phyloP scores from a whole-genome alignment of 1,140 invertebrate genomes.

The Drosophila tropicalis region DNA sequence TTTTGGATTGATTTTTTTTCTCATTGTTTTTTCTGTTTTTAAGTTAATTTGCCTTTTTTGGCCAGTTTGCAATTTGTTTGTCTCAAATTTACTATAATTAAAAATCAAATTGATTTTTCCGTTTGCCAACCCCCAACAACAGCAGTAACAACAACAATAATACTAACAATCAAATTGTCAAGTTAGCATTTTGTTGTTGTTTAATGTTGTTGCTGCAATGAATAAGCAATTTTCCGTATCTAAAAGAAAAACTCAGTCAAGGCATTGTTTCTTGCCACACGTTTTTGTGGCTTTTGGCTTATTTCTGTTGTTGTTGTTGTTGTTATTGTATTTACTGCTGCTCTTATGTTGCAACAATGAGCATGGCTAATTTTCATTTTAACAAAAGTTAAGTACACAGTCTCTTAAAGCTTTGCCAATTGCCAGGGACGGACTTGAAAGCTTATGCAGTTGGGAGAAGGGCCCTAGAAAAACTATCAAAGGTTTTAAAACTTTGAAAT shows the following conservation, averaged over 20 bases:
- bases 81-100: constrained; percentile 77
- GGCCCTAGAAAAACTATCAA: background rate
- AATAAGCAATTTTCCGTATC: constrained; percentile 76
- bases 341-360: constrained; percentile 74
- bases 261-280: constrained; percentile 75
- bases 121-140: constrained; percentile 43
- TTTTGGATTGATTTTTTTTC: constrained; percentile 27
- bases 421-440: background rate
- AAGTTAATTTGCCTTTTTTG: constrained; percentile 70
- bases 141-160: constrained; percentile 29
- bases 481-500: too few species aligned
- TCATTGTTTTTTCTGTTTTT: constrained; percentile 12
- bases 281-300: constrained; percentile 54
- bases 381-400: constrained; percentile 73
- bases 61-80: constrained; percentile 68
- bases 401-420: constrained; percentile 52
- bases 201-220: constrained; percentile 61
- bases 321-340: constrained; percentile 50
- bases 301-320: constrained; percentile 36
- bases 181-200: constrained; percentile 39
- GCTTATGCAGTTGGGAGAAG: too few species aligned
- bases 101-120: constrained; percentile 75
- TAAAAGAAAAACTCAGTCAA: constrained; percentile 69
- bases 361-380: constrained; percentile 79
- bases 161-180: constrained; percentile 65